Base-by-base conservation (phyloP, 2,113 vertebrate genomes). In the Numenius arquata region DNA sequence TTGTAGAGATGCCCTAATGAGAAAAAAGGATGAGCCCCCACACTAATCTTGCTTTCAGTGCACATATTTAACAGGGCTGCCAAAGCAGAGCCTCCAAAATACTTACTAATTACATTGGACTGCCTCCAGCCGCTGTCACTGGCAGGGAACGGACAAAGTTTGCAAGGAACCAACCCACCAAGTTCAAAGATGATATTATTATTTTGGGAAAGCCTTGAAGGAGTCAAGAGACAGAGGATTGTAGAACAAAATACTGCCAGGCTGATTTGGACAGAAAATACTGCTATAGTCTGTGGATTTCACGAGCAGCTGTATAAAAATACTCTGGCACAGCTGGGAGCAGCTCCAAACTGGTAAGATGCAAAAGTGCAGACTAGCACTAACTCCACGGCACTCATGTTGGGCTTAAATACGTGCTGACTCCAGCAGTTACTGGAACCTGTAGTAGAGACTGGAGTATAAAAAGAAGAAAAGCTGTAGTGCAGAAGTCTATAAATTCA, bases 51-150 rank as follows among this genome's bases (percentile, higher is more conserved):
- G 80, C 81, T 92, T 97, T 85, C 81, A 76, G 58, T 80, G 87
- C 91, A 96, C 81, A 76, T 62, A 85, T 89, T 95, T 95, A 92
- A 87, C 72, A 89, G 58, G 70, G 74, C 59, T 95, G 96, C 86
- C 91, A 85, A 89, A 84, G 70, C 50, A 89, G 41, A 87, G 76
- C 66, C 73, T 95, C 84, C 89, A 93, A 93, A 96, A 93, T 62
- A 91, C 76, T 84, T 81, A 89, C 83, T 96, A 92, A 96, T 95
- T 95, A 92, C 91, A 76, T 70, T 96, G 87, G 96, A 96, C 43
- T 92, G 89, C 84, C 74, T 96, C 94, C 96, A 91, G 81, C 63
- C 0, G 0, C 89, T 82, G 58, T 85, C 95, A 79, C 63, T 95
- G 84, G 66, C 93, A 73, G 34, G 19, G 40, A 96, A 90, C 4